These are phyloP conservation scores for Abscondita cerata DNA, from an alignment of 2,888 invertebrate species.

Conservation along the genomic window DNA sequence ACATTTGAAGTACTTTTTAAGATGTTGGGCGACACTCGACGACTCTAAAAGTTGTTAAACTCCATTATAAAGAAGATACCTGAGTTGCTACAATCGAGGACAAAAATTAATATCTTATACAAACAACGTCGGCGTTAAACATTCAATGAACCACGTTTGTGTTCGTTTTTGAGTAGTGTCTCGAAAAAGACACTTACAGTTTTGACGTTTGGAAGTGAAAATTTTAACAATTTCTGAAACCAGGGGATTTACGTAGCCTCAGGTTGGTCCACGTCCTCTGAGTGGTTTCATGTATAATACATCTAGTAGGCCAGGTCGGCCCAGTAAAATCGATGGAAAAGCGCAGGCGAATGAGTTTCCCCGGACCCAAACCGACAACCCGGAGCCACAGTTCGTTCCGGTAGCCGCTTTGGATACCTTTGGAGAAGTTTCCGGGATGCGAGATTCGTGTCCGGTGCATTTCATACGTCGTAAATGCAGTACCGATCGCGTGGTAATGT, in stretches of 20 bases:
- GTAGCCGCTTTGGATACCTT: slow-evolving; percentile 38
- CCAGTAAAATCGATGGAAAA: slow-evolving; percentile 54
- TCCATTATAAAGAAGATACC: no score
- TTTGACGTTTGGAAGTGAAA: neutral
- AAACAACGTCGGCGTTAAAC: no score
- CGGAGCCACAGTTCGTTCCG: slow-evolving; percentile 52
- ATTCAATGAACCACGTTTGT: no score
- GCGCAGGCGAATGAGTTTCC: slow-evolving; percentile 50
- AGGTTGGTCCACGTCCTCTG: slow-evolving; percentile 30
- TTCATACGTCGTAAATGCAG: slow-evolving; percentile 30
- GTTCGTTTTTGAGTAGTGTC: neutral
- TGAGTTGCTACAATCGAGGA: no score
- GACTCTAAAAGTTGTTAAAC: no score
- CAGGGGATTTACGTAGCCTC: slow-evolving; percentile 23
- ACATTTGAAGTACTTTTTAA: no score
- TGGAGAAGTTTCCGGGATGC: slow-evolving; percentile 24
- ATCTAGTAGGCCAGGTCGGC: slow-evolving; percentile 55
- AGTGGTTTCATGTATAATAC: slow-evolving; percentile 56
- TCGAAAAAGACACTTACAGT: neutral
- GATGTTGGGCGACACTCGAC: no score
- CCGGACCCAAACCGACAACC: slow-evolving; percentile 48
- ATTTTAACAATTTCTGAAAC: slow-evolving; percentile 9
- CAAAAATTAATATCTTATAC: no score
- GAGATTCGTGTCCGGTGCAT: slow-evolving; percentile 19
- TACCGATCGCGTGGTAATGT: slow-evolving; percentile 4